Base-by-base conservation (phyloP, 2,888 invertebrate genomes). In the Caenorhabditis imperialis region DNA sequence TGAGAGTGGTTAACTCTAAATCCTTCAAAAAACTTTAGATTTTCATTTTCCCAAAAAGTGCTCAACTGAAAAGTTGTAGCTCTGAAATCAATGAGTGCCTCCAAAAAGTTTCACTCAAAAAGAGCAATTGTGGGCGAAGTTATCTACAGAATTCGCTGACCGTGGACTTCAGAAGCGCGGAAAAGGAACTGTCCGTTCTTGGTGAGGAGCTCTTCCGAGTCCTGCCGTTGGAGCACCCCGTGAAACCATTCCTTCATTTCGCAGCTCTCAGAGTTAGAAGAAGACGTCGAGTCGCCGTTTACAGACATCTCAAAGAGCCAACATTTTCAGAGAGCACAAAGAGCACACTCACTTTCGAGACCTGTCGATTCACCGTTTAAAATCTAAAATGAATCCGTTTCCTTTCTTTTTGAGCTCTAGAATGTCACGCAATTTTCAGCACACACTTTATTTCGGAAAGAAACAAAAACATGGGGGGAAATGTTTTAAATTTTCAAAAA, bases 171-270 rank as follows among this genome's bases (percentile, higher is more conserved):
- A 3, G 82, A 81, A 44, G 79, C 79, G 7, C 84, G 51, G 8
- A 84, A 67, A 20, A 84, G 47, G 53, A 82, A 84, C 51, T 81
- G 74, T 27, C 84, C 84, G 16, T 77, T 71, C 27, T 82, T 83
- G 58, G 61, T 71, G n/a, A 83, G 67, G 16, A 83, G 54, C 14
- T 80, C 79, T 42, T 83, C 81, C 14, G 79, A 76, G 47, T 83
- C 84, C 37, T 77, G 73, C 20, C 80, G 45, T 23, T 82, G 83
- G 35, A 84, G 72, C 7, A 83, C 57, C 22, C 74, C 74, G 38
- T 69, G 69, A 35, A 63, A 75, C 58, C 54, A 75, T 20, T 65
- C 65, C 18, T n/a, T 50, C 35, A 27, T 63, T 44, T 44, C 44
- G 12, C 22, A 44, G 12, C 7, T 10, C 23, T 57, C 44, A 20